Evolutionary conservation across 2,113 vertebrate species (phyloP).

Genomic region (Alces alces): DNA sequence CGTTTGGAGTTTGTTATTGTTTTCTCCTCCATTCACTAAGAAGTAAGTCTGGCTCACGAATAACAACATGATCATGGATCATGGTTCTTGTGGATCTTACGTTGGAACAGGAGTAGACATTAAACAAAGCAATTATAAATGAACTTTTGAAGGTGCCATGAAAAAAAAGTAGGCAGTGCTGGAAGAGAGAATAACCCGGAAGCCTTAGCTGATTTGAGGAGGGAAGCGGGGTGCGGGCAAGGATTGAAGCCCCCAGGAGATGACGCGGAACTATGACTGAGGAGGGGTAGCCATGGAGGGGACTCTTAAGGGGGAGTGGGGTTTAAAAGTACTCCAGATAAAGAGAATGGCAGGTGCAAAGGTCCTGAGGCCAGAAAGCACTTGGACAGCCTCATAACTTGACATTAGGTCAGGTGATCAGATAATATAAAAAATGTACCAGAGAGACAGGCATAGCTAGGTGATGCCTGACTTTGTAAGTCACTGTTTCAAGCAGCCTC

Average conservation of each 20-base stretch:
- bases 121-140: not conserved
- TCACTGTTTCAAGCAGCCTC: not conserved
- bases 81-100: not conserved
- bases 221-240: not conserved
- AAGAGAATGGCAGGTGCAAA: not conserved
- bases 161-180: not conserved
- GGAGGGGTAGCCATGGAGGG: not conserved
- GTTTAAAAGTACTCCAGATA: not conserved
- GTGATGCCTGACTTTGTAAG: not conserved
- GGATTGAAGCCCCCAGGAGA: not conserved
- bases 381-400: not conserved
- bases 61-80: not conserved
- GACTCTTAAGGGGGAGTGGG: not conserved
- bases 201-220: not conserved
- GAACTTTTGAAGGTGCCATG: not conserved
- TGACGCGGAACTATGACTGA: not conserved
- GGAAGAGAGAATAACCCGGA: not conserved
- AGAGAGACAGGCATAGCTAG: not conserved
- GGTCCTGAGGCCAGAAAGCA: not conserved
- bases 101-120: not conserved
- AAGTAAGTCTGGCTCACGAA: not conserved
- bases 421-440: not conserved
- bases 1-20: not conserved
- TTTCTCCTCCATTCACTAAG: not conserved
- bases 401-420: not conserved